phyloP scores from a whole-genome alignment of 2,113 vertebrate species.

The Choloepus hoffmanni region DNA sequence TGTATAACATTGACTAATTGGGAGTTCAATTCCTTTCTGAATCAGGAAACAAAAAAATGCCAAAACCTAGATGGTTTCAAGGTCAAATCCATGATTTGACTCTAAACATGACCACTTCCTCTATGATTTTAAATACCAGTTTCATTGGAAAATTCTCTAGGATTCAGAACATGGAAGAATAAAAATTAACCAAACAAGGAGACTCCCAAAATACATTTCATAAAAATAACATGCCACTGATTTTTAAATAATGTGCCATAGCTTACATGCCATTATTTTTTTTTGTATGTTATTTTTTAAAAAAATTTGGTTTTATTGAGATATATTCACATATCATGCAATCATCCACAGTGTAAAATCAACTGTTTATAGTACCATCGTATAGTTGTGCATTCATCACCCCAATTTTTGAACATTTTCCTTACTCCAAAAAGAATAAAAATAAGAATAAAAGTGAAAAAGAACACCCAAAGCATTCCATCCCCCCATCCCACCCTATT shows the following conservation, averaged over 20 bases:
- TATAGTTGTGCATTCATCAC: too few species aligned
- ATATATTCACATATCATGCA: too few species aligned
- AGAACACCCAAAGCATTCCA: too few species aligned
- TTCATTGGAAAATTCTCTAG: slow-evolving; percentile 48
- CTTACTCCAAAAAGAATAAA: too few species aligned
- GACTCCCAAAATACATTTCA: slow-evolving; percentile 8
- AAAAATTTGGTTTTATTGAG: too few species aligned
- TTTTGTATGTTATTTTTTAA: too few species aligned
- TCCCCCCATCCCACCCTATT: too few species aligned
- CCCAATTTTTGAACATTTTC: too few species aligned
- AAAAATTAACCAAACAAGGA: slow-evolving; percentile 20
- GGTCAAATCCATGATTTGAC: neutral
- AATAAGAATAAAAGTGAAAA: too few species aligned
- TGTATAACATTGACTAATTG: neutral
- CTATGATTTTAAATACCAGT: neutral
- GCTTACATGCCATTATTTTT: too few species aligned
- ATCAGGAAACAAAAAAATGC: slow-evolving; percentile 33
- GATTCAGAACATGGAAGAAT: slow-evolving; percentile 4
- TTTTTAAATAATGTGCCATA: neutral
- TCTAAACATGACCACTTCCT: neutral
- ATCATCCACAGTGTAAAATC: too few species aligned
- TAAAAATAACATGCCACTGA: slow-evolving; percentile 22
- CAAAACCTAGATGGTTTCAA: neutral
- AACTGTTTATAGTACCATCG: too few species aligned
- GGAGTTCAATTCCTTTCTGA: slow-evolving; percentile 40